These are phyloP conservation scores for Diorhabda elongata DNA, from an alignment of 1,140 invertebrate genomes.

Conservation along the genomic window DNA sequence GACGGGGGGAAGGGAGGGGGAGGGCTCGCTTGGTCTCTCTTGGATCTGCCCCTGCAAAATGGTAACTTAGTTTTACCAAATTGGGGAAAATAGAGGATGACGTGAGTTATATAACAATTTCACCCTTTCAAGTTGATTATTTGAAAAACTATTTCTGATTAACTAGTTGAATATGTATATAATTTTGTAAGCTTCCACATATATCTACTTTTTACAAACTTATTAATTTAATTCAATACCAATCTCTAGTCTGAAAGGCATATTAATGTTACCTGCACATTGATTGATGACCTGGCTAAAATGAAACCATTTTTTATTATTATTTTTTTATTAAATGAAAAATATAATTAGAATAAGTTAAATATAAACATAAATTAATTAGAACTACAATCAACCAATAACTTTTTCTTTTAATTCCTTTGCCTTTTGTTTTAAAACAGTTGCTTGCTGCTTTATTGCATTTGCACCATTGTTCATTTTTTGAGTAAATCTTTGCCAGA, in stretches of 20 bases:
- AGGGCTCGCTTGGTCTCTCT: too few species aligned
- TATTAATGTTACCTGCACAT: background rate
- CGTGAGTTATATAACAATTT: too few species aligned
- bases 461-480: slow-evolving; percentile 25
- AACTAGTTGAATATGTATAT: too few species aligned
- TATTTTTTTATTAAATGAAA: background rate
- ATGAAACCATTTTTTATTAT: background rate
- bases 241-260: background rate
- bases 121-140: too few species aligned
- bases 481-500: slow-evolving; percentile 25
- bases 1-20: too few species aligned
- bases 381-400: slow-evolving; percentile 16
- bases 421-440: background rate
- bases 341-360: slow-evolving; percentile 7
- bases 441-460: too few species aligned
- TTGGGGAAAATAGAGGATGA: too few species aligned
- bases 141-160: too few species aligned
- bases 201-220: too few species aligned
- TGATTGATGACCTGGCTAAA: background rate
- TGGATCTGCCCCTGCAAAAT: too few species aligned
- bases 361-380: background rate
- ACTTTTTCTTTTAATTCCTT: slow-evolving; percentile 24
- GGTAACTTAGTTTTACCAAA: too few species aligned
- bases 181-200: too few species aligned
- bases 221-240: background rate